Conservation (phyloP, 2,113 vertebrate genomes). For the Athene noctua region DNA sequence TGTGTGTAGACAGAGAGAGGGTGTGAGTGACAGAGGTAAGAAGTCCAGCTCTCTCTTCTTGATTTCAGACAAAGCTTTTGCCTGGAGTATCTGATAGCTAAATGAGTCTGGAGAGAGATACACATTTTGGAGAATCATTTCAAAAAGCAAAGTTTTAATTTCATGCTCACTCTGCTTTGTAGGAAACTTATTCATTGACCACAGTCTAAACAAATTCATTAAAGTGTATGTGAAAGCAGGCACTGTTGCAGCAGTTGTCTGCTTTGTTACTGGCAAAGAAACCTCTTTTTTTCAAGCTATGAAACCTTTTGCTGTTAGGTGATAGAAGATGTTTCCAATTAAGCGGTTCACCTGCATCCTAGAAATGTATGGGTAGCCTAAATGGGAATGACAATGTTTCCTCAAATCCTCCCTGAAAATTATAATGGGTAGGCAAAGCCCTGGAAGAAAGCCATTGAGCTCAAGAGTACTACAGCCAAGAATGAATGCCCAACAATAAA, state of each 20-base stretch:
- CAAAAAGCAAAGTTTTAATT: neutral
- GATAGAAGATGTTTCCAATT: neutral
- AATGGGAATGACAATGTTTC: neutral
- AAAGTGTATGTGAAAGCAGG: neutral
- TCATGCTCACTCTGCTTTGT: neutral
- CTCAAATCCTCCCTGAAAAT: neutral
- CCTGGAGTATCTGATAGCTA: neutral
- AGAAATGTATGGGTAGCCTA: neutral
- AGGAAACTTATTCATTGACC: neutral
- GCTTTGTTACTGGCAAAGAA: neutral
- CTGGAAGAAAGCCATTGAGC: neutral
- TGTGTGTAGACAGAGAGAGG: neutral
- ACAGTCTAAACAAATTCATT: neutral
- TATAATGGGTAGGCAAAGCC: neutral
- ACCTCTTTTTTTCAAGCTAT: neutral
- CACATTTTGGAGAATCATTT: neutral
- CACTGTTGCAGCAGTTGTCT: neutral
- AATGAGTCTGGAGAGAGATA: neutral
- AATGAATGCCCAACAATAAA: neutral
- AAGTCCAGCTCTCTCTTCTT: neutral
- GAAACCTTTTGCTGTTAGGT: neutral
- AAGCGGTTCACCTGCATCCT: neutral
- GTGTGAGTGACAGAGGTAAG: slow-evolving; percentile 3
- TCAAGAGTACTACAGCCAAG: neutral
- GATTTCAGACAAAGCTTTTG: slow-evolving; percentile 4